A percentile compares a stretch with the other conserved stretches of the same genome.
Conservation (phyloP, 1,140 invertebrate species). For the Pseudomyrmex concolor region DNA sequence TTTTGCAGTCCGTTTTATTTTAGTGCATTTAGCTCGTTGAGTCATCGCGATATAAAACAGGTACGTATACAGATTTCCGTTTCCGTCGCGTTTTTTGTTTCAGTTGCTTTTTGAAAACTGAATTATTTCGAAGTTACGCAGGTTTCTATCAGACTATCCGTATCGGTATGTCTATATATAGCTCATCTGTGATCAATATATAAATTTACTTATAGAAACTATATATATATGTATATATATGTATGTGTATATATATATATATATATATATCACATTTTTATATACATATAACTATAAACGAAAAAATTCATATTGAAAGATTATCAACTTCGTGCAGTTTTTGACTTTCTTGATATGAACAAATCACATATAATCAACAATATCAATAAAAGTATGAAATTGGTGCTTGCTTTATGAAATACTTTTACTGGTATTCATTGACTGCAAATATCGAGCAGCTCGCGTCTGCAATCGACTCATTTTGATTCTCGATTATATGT, state of each 20-base stretch:
- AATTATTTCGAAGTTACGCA: slow-evolving; percentile 16
- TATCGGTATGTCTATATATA: slow-evolving; percentile 42
- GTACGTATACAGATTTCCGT: slow-evolving; percentile 21
- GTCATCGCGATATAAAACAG: slow-evolving; percentile 26
- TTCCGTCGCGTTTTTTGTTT: slow-evolving; percentile 23
- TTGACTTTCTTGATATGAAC: background rate
- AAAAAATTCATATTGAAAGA: slow-evolving; percentile 15
- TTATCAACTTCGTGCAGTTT: background rate
- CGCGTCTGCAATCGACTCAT: slow-evolving; percentile 35
- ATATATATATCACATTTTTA: no score
- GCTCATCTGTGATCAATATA: slow-evolving; percentile 35
- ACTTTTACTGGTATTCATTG: slow-evolving; percentile 30
- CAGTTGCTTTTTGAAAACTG: slow-evolving; percentile 20
- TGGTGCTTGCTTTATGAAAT: slow-evolving; percentile 15
- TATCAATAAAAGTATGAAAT: slow-evolving; percentile 10
- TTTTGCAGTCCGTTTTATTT: slow-evolving; percentile 29
- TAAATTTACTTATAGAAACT: slow-evolving; percentile 2
- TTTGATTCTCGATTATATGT: slow-evolving; percentile 62
- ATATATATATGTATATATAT: background rate
- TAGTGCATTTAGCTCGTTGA: slow-evolving; percentile 39
- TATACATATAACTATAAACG: no score
- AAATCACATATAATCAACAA: slow-evolving; percentile 13
- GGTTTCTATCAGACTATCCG: slow-evolving; percentile 22
- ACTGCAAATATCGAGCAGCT: slow-evolving; percentile 6
- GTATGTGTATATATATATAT: slow-evolving; percentile 4